Evolutionary conservation across 2,888 invertebrate genomes (phyloP), one percentile per base, ranked within the genome.

Genomic region (Tholera decimalis): DNA sequence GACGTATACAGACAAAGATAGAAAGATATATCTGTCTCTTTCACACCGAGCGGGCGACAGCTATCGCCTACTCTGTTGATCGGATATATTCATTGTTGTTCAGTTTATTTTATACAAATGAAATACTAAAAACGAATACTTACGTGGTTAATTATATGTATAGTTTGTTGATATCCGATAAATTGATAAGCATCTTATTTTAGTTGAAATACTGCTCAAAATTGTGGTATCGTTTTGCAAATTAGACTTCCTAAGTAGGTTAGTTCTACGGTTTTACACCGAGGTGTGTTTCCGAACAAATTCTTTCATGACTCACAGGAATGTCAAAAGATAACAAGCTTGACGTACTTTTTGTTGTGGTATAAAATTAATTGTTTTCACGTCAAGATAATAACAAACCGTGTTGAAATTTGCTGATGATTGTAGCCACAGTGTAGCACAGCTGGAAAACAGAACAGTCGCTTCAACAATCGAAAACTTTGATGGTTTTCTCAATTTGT

Each of bases 331-430:
- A 24, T 5, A 35, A 26, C n/a, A 56, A 8, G n/a, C n/a, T 15
- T 26, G 41, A 55, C 22, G 26, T 22, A 9, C 1, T 47, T 47
- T 9, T 47, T 47, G 20, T 35, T 49, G 18, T 61, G 37, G 58
- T 53, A 24, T 28, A n/a, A 71, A 71, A 69, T 49, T 69, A 75
- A 37, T 62, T 46, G 50, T 59, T 28, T 47, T 28, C 22, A 20
- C 30, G 22, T 24, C 9, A 11, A 18, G 18, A 18, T 13, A 73
- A 0, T 55, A 22, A 0, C 13, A 1, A 9, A 30, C 7, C 8
- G 28, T 26, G n/a, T 35, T 41, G 9, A 24, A 26, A 41, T 26
- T 18, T 13, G 11, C 11, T 22, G 22, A 2, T 22, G 20, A 50
- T n/a, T n/a, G 6, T 30, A 2, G 24, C 37, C 20, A 56, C 24